A percentile compares a stretch with the other conserved stretches of the same genome.
These are phyloP conservation scores for Coptotermes formosanus DNA, from an alignment of 1,140 invertebrate genomes.

Conservation along the genomic window DNA sequence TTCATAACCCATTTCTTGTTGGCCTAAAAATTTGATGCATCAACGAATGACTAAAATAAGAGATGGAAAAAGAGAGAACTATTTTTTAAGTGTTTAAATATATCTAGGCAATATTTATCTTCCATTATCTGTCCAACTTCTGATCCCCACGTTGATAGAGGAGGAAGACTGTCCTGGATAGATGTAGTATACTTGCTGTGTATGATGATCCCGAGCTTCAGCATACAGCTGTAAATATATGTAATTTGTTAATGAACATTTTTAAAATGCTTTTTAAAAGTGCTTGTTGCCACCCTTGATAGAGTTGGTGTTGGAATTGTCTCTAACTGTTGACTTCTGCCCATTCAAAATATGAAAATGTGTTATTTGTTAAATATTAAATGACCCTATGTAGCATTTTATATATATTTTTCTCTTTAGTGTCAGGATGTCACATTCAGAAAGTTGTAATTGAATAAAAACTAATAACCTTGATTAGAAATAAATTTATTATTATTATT, in stretches of 20 bases:
- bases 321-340: constrained; percentile 20
- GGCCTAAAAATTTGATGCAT: constrained; percentile 2
- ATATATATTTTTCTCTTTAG: constrained; percentile 28
- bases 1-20: constrained; percentile 8
- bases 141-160: background rate
- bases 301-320: constrained; percentile 6
- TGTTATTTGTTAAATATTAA: constrained; percentile 21
- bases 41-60: constrained; percentile 3
- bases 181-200: constrained; percentile 1
- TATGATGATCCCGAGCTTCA: background rate
- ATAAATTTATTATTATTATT: constrained; percentile 31
- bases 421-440: constrained; percentile 17
- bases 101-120: constrained; percentile 19
- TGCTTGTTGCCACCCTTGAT: constrained; percentile 19
- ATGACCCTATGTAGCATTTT: background rate
- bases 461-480: constrained; percentile 22
- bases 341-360: constrained; percentile 14
- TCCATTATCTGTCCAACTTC: constrained; percentile 5
- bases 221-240: constrained; percentile 7
- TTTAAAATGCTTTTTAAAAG: background rate
- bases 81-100: constrained; percentile 18
- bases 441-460: constrained; percentile 16
- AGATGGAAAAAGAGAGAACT: background rate
- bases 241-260: background rate
- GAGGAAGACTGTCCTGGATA: constrained; percentile 10